These are phyloP conservation scores for Ptychodera flava DNA, from an alignment of 35 echinoderm and acorn worm species.

Conservation along the genomic window DNA sequence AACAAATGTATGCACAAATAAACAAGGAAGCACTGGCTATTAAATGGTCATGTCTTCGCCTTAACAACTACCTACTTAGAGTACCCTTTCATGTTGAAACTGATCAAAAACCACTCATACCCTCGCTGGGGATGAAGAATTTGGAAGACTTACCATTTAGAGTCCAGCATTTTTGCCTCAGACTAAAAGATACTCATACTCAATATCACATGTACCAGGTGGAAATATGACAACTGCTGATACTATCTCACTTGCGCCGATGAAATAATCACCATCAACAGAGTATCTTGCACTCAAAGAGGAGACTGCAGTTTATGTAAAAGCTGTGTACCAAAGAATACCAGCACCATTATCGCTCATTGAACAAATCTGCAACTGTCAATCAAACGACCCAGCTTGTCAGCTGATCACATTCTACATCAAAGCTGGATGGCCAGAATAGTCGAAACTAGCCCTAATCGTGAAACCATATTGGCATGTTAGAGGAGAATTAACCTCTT, in stretches of 20 bases:
- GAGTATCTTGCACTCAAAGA: not conserved
- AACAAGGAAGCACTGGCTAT: too few species aligned
- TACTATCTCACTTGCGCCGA: not conserved
- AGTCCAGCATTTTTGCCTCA: not conserved
- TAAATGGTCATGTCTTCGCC: not conserved
- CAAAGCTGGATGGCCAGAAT: too few species aligned
- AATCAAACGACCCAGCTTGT: too few species aligned
- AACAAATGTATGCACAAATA: not conserved
- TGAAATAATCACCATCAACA: not conserved
- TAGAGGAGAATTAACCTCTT: too few species aligned
- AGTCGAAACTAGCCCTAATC: too few species aligned
- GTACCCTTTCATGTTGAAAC: not conserved
- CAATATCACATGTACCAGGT: not conserved
- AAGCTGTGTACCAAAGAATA: not conserved
- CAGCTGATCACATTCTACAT: too few species aligned
- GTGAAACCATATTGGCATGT: too few species aligned
- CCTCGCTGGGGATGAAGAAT: not conserved
- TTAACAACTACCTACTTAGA: not conserved
- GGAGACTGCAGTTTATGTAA: not conserved
- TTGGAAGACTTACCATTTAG: not conserved
- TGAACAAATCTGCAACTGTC: too few species aligned
- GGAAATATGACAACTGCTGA: not conserved
- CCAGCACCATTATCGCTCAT: too few species aligned
- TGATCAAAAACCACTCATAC: not conserved
- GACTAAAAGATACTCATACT: not conserved